Base-by-base conservation (phyloP, 2,113 vertebrate genomes). In the Pseudorasbora parva region DNA sequence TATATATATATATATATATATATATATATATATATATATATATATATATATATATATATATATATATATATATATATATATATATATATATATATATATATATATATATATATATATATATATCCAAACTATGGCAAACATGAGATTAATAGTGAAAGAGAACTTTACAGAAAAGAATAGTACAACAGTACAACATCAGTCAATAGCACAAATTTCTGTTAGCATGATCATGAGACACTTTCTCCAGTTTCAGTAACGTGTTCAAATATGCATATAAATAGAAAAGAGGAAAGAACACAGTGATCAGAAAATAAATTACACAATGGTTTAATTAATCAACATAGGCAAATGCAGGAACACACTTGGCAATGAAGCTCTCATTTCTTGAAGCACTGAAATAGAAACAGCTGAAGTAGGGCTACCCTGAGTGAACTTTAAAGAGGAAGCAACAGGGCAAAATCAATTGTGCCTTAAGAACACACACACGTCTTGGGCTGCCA, bases 391-490 rank as follows among this genome's bases (percentile, higher is more conserved):
- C 78, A 79, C 68, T 66, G 77, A 87, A 86, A 86, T 84, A 86
- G 85, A 81, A 68, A 47, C 78, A 79, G n/a, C 75, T 49, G 8
- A 66, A 74, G 79, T 59, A 41, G 27, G 57, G 57, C 37, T 49
- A 43, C 60, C 30, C 51, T 73, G 71, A 57, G 82, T 23, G 71
- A 81, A 80, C 78, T 64, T 83, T 83, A 41, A 81, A 86, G 66
- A 88, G 87, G 84, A 88, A 86, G 72, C 64, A 47, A 76, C 79
- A 78, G 83, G 80, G 57, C 69, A 76, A 73, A 77, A 68, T 80
- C 84, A 72, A 83, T 88, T 81, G 87, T 88, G 78, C 51, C 23
- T 78, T 64, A 77, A 37, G 77, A 86, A 83, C 73, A 41, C 25
- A 68, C 60, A 68, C 60, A 72, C 74, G 14, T 73, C 82, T 75